Evolutionary conservation across 2,797 vertebrate genomes (phyloP), one percentile per base, ranked within the genome.

Genomic region (Microctenopoma lineatum): DNA sequence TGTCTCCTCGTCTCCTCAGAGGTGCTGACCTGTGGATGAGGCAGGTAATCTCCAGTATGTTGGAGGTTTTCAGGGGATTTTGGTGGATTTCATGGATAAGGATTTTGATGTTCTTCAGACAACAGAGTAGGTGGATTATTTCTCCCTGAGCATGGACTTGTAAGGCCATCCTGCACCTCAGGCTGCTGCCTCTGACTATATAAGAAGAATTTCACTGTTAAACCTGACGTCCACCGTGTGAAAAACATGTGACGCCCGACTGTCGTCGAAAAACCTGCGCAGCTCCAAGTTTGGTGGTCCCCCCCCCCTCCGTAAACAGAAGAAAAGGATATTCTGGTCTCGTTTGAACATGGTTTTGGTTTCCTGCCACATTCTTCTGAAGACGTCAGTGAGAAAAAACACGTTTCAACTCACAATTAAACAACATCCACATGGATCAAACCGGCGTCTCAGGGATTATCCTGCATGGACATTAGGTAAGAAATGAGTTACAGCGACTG

Each of bases 91-190:
- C 9, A 16, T 12, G 74, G 77, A 85, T 84, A 66, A 71, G 56
- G 55, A 48, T 57, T 46, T 62, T 65, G 65, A 65, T 85, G 73
- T 61, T 60, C 42, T 26, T 59, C 15, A 55, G 73, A 72, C 63
- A 73, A 51, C 2, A 26, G 59, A 66, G 29, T 10, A 36, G 1
- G 0, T n/a, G n/a, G n/a, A n/a, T n/a, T n/a, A 70, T 45, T 74
- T 66, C 16, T 52, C 67, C 51, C 62, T 54, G 26, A 68, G 21
- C 48, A 63, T 77, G 84, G 84, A 84, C 87, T 84, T 88, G 68
- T 89, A 89, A 85, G 85, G 85, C 62, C 55, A 79, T 77, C 48
- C 42, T 41, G 58, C 3, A 46, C 70, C 77, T 59, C 18, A 7
- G 56, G 54, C 73, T 48, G 59, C 18, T 0, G 8, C 6, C 56